Evolutionary conservation across 2,888 invertebrate species (phyloP).

Genomic region (Meliscaeva auricollis): DNA sequence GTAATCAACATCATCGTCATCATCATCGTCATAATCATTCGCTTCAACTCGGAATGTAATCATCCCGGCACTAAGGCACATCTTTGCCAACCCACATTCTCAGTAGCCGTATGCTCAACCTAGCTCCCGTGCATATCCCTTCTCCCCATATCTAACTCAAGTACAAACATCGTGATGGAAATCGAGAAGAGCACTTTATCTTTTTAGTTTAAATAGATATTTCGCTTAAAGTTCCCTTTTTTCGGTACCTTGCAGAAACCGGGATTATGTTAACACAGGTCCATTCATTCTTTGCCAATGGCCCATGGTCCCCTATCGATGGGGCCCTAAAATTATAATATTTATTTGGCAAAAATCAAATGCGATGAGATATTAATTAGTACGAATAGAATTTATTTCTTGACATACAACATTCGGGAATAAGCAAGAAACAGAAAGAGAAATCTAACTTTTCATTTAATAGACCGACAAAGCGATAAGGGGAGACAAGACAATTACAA

Average conservation of each 20-base stretch:
- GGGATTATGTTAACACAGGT: too few species aligned
- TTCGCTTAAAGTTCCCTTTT: conserved; percentile 53
- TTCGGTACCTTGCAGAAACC: conserved; percentile 24
- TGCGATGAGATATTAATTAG: too few species aligned
- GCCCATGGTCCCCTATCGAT: too few species aligned
- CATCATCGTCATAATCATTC: conserved; percentile 41
- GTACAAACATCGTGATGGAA: conserved; percentile 71
- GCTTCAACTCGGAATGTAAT: conserved; percentile 44
- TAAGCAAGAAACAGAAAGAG: too few species aligned
- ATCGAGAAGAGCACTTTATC: conserved; percentile 75
- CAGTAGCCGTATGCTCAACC: background rate
- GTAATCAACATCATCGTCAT: conserved; percentile 42
- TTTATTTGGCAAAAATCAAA: too few species aligned
- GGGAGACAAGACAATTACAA: too few species aligned
- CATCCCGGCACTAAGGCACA: conserved; percentile 46
- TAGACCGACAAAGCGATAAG: too few species aligned
- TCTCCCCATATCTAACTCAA: conserved; percentile 34
- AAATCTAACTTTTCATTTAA: too few species aligned
- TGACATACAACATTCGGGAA: too few species aligned
- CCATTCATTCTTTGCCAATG: too few species aligned
- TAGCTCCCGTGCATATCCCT: background rate
- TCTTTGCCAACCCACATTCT: conserved; percentile 8
- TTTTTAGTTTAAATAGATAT: conserved; percentile 74
- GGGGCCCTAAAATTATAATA: too few species aligned
- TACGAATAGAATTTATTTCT: too few species aligned